A percentile compares a stretch with the other conserved stretches of the same genome.
phyloP scores from a whole-genome alignment of 2,888 invertebrate species.

The Drosophila nr. perissopoda region DNA sequence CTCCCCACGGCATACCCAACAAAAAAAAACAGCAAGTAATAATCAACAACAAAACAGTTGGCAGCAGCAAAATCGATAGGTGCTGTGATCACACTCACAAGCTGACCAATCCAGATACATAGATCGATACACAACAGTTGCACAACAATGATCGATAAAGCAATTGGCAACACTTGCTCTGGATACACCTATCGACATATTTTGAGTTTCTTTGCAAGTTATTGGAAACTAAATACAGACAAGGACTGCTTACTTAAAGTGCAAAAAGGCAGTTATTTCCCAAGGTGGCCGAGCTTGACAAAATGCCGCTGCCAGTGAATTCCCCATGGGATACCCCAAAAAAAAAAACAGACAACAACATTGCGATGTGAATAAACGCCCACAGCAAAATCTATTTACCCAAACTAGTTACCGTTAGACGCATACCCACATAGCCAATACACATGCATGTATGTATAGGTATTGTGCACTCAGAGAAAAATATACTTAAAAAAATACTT shows the following conservation, averaged over 20 bases:
- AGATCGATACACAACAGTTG: slow-evolving; percentile 2
- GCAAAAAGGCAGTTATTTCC: slow-evolving; percentile 38
- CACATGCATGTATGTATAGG: slow-evolving; percentile 24
- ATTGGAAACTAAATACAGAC: slow-evolving; percentile 5
- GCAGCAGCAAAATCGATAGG: slow-evolving; percentile 37
- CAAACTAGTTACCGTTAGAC: slow-evolving; percentile 75
- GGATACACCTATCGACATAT: neutral
- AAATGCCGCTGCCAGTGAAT: slow-evolving; percentile 48
- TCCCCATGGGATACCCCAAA: slow-evolving; percentile 20
- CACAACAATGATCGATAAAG: slow-evolving; percentile 1
- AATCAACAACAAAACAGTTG: slow-evolving; percentile 23
- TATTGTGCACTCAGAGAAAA: slow-evolving; percentile 12
- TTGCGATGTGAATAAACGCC: slow-evolving; percentile 56
- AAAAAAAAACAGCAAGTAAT: slow-evolving; percentile 17
- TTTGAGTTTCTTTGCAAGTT: neutral
- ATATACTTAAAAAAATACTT: neutral
- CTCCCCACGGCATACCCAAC: neutral
- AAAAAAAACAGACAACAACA: slow-evolving; percentile 27
- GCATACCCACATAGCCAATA: slow-evolving; percentile 61
- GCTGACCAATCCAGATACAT: neutral
- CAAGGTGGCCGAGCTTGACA: slow-evolving; percentile 34
- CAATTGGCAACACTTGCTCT: neutral
- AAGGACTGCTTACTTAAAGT: slow-evolving; percentile 22
- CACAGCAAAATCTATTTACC: slow-evolving; percentile 76
- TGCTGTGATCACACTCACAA: slow-evolving; percentile 8